Evolutionary conservation across 2,797 vertebrate species (phyloP).

Genomic region (Argyrosomus regius): DNA sequence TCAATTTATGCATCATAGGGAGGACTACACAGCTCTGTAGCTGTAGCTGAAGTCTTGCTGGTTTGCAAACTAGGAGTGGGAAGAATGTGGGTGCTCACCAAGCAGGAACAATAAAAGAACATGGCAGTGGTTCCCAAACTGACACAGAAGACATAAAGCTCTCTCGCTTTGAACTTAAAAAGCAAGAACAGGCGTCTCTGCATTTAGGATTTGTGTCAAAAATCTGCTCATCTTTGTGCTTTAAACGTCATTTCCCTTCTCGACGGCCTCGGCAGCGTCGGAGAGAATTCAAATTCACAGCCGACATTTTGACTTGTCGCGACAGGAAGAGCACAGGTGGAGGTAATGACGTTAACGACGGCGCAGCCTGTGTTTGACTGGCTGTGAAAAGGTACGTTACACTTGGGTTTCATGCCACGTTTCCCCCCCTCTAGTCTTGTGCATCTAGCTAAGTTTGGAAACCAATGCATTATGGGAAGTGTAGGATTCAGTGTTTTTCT

Average conservation of each 20-base stretch:
- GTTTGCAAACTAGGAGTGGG: not conserved
- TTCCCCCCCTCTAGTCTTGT: not conserved
- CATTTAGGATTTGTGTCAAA: not conserved
- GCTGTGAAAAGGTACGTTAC: not conserved
- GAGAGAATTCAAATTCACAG: not conserved
- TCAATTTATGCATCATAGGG: not conserved
- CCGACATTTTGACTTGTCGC: not conserved
- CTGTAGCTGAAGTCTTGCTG: not conserved
- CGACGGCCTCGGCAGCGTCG: not conserved
- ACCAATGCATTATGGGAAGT: constrained; percentile 3
- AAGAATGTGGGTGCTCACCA: not conserved
- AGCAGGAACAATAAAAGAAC: not conserved
- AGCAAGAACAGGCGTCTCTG: not conserved
- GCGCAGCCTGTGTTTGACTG: constrained; percentile 9
- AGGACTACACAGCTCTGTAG: not conserved
- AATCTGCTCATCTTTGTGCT: not conserved
- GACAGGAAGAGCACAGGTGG: constrained; percentile 3
- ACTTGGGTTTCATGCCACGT: not conserved
- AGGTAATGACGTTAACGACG: not conserved
- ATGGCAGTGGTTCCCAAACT: not conserved
- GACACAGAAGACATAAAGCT: not conserved
- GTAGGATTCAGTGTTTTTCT: not conserved
- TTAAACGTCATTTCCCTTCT: not conserved
- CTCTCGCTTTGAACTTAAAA: not conserved
- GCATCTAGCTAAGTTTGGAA: not conserved